Evolutionary conservation across 2,113 vertebrate genomes (phyloP), one percentile per base, ranked within the genome.

Genomic region (Passerina amoena): DNA sequence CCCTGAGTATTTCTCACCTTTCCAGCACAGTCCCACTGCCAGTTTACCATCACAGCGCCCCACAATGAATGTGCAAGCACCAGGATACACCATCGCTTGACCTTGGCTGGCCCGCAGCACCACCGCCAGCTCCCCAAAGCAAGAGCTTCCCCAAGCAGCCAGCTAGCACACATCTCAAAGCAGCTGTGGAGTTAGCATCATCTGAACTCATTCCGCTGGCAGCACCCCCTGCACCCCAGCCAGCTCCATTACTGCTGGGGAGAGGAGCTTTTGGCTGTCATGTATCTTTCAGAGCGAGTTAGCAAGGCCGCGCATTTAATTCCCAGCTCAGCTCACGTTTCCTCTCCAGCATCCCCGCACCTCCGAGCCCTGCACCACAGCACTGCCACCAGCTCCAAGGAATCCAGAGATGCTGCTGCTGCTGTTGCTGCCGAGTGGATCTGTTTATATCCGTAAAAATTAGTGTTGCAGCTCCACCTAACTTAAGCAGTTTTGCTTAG

Each of bases 381-480:
- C 85, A 47, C 72, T 81, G 76, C 88, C 90, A 64, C 37, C 86
- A 42, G 82, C 88, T 90, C 92, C 92, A 45, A 30, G 64, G 57
- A 92, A 93, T 23, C 64, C 12, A 4, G 78, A 73, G 91, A 92
- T 2, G 18, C 40, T 87, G 89, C 71, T 79, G 44, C 66, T 66
- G 56, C 60, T 63, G 68, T 56, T 57, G 80, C 80, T 77, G 72
- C 88, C 82, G 72, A 81, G 80, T 11, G 5, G 45, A 70, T 96
- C 91, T 92, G 81, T 95, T 89, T 87, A 80, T 96, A 77, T 76
- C 94, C 28, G 1, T 95, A 96, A 97, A 97, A 97, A 96, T 97
- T 88, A 92, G 94, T 95, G 94, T 94, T 97, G 97, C 95, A 97
- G 96, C 90, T 97, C 95, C 96, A 97, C 93, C 96, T 97, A 97